These are phyloP conservation scores for Ptychoptera contaminata DNA, from an alignment of 2,888 invertebrate genomes.

Conservation along the genomic window DNA sequence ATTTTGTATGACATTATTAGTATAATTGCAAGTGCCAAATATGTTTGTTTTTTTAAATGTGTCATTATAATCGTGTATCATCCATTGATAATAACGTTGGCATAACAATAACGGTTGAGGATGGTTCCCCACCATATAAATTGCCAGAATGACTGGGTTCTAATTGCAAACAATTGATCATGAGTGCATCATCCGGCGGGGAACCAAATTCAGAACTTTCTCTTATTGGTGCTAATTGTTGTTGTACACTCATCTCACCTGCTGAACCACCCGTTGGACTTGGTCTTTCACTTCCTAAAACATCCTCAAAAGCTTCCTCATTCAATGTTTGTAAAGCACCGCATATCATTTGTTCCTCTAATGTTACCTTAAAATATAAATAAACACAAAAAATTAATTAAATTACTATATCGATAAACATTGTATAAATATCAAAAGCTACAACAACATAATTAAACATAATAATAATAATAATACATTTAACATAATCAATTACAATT, in stretches of 20 bases:
- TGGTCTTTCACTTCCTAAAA: constrained; percentile 52
- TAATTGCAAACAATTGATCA: not conserved
- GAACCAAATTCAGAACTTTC: constrained; percentile 31
- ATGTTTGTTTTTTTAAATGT: too few relatives aligned
- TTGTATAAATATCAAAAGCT: not conserved
- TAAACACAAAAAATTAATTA: too few relatives aligned
- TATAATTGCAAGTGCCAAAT: too few relatives aligned
- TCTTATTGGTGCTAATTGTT: constrained; percentile 33
- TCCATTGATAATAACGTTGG: constrained; percentile 21
- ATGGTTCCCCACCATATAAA: constrained; percentile 6
- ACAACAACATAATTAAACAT: not conserved
- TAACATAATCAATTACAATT: not conserved
- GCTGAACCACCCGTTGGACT: constrained; percentile 39
- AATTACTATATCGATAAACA: not conserved
- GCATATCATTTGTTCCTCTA: constrained; percentile 91
- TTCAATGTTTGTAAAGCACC: constrained; percentile 83
- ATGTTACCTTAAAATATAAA: constrained; percentile 52
- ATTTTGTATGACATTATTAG: too few relatives aligned
- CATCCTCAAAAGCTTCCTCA: constrained; percentile 87
- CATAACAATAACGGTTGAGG: constrained; percentile 27
- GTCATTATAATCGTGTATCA: constrained; percentile 26
- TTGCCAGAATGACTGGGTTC: not conserved
- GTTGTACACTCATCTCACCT: constrained; percentile 33
- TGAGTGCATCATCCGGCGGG: constrained; percentile 26
- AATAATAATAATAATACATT: not conserved